Base-by-base conservation (phyloP, 1,140 invertebrate genomes). In the Campoletis sonorensis region DNA sequence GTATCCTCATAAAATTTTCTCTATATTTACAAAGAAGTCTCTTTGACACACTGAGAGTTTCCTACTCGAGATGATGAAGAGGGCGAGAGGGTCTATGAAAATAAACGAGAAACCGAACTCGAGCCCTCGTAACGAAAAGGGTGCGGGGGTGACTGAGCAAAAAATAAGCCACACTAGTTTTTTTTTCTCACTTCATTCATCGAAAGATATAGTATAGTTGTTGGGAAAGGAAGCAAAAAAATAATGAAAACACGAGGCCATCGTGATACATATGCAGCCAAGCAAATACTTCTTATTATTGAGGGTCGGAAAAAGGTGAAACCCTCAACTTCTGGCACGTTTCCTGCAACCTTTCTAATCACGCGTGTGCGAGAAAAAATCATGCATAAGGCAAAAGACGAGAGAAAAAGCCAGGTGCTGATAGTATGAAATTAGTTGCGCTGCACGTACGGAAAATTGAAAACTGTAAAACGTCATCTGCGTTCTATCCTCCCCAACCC, bases 381-480 rank as follows among this genome's bases (percentile, higher is more conserved):
- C 11, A 75, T 54, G 21, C 40, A 27, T 26, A 18, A 13, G 30
- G 4, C 23, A 49, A 33, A 40, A 45, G 54, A 45, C 61, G 33
- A 68, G 76, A 64, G 45, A 80, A 81, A 81, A 45, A 30, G 73
- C 89, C 89, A 90, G 89, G 89, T 90, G 89, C 85, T 85, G 88
- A 87, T 86, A 85, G 80, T 73, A 84, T 83, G 81, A 71, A 76
- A 87, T 90, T 89, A 85, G 88, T 90, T 86, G 86, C 85, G 87
- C 88, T 81, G 37, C 79, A 80, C 89, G 88, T 88, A 87, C 85
- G 87, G 86, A 85, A 90, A 91, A 91, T 91, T 90, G 87, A 84
- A 89, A 90, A 90, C 84, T 80, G 85, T 78, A 45, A 64, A 78
- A 78, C 89, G 87, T 91, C 89, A 91, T 90, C 89, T 90, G 89